A percentile compares a stretch with the other conserved stretches of the same genome.
These are phyloP conservation scores for Phyllotreta cruciferae DNA, from an alignment of 2,888 invertebrate species.

Conservation along the genomic window DNA sequence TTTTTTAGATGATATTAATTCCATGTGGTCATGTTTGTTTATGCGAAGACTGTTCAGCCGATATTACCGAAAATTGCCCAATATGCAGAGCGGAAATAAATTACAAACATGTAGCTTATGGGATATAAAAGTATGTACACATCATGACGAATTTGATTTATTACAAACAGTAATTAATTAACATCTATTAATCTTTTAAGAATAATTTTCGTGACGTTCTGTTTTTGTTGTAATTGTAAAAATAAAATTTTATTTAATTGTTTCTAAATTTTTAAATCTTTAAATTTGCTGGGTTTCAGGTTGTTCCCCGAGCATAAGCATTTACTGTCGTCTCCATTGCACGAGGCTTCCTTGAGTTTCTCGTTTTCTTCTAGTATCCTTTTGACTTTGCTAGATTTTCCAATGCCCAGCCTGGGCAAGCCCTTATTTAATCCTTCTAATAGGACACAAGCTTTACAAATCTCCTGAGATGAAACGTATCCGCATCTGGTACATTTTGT, in stretches of 20 bases:
- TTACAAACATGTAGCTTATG: conserved; percentile 78
- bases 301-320: conserved; percentile 34
- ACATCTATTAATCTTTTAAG: background rate
- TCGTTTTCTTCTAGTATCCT: conserved; percentile 68
- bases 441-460: conserved; percentile 96
- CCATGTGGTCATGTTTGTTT: conserved; percentile 92
- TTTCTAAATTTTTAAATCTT: too few species aligned
- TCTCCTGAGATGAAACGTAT: conserved; percentile 88
- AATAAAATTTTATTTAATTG: too few species aligned
- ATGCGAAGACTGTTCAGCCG: conserved; percentile 82
- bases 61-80: conserved; percentile 76
- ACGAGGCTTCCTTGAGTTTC: conserved; percentile 41
- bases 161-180: too few species aligned
- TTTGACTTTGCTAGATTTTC: conserved; percentile 83
- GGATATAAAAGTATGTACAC: conserved; percentile 62
- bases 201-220: background rate
- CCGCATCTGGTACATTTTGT: conserved; percentile 85
- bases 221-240: background rate
- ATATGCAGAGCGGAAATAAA: conserved; percentile 77
- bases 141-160: too few species aligned
- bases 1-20: conserved; percentile 75
- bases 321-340: conserved; percentile 25
- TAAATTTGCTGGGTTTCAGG: background rate
- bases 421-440: conserved; percentile 96
- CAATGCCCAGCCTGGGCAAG: conserved; percentile 87